A percentile compares a stretch with the other conserved stretches of the same genome.
These are phyloP conservation scores for Arnoldichthys spilopterus DNA, from an alignment of 2,797 vertebrate species.

Conservation along the genomic window DNA sequence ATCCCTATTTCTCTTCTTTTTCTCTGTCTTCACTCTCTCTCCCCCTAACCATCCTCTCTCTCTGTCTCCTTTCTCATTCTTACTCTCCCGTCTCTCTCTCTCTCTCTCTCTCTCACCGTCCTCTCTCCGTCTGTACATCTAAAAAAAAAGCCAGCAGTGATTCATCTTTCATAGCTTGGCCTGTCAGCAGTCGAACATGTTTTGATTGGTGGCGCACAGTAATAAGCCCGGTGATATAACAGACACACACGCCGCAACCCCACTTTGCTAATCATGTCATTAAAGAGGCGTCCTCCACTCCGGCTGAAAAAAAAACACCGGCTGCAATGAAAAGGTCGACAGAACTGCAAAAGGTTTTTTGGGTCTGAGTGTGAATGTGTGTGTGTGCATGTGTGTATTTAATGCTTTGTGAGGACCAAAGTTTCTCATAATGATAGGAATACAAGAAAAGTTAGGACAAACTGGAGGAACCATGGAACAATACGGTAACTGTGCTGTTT, in stretches of 20 bases:
- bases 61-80: background rate
- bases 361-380: background rate
- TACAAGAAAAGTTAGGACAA: too few relatives aligned
- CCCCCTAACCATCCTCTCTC: background rate
- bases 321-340: background rate
- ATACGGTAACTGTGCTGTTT: too few relatives aligned
- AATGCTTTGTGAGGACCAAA: too few relatives aligned
- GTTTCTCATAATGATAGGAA: too few relatives aligned
- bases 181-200: slow-evolving; percentile 27
- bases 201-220: slow-evolving; percentile 16
- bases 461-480: too few relatives aligned
- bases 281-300: slow-evolving; percentile 17
- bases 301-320: background rate
- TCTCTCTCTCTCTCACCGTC: background rate
- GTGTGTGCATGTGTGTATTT: background rate
- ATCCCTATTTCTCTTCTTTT: background rate
- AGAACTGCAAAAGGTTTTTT: background rate
- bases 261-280: slow-evolving; percentile 11
- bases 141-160: slow-evolving; percentile 12
- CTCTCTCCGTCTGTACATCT: background rate
- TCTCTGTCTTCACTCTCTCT: background rate
- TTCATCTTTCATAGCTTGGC: slow-evolving; percentile 35
- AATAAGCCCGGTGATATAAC: slow-evolving; percentile 38
- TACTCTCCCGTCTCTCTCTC: background rate
- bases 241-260: background rate